phyloP scores from a whole-genome alignment of 2,113 vertebrate genomes.

The Leucoraja erinaceus region DNA sequence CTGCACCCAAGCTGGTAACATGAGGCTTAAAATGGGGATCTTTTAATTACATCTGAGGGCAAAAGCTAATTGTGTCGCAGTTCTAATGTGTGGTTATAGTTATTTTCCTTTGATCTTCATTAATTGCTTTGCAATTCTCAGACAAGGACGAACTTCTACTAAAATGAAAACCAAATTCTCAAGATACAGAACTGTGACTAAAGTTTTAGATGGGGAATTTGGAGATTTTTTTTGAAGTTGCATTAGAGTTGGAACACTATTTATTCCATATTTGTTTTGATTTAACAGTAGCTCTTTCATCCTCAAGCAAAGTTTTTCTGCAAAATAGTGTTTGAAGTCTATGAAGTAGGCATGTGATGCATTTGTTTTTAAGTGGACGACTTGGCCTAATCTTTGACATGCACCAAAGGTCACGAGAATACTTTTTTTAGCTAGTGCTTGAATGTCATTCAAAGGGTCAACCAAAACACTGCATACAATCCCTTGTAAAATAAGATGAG shows the following conservation, averaged over 20 bases:
- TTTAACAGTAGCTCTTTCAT: neutral
- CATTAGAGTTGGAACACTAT: neutral
- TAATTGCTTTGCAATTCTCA: neutral
- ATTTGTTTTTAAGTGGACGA: neutral
- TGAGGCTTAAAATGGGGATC: too few relatives aligned
- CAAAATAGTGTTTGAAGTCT: too few relatives aligned
- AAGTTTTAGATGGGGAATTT: neutral
- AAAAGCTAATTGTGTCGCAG: neutral
- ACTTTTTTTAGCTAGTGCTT: neutral
- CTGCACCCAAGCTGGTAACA: too few relatives aligned
- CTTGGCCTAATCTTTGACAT: neutral
- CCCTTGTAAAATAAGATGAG: neutral
- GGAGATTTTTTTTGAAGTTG: too few relatives aligned
- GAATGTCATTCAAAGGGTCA: neutral
- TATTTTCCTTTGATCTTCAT: neutral
- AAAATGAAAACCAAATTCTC: neutral
- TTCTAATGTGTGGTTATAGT: neutral
- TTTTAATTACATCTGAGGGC: neutral
- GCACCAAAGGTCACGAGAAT: neutral
- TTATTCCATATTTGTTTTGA: neutral
- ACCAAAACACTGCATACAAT: neutral
- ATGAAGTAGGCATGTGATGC: neutral
- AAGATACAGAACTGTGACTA: neutral
- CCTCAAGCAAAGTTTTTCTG: neutral
- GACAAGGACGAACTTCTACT: neutral